A percentile compares a stretch with the other conserved stretches of the same genome.
phyloP scores from a whole-genome alignment of 2,113 vertebrate genomes.

The Garra rufa region DNA sequence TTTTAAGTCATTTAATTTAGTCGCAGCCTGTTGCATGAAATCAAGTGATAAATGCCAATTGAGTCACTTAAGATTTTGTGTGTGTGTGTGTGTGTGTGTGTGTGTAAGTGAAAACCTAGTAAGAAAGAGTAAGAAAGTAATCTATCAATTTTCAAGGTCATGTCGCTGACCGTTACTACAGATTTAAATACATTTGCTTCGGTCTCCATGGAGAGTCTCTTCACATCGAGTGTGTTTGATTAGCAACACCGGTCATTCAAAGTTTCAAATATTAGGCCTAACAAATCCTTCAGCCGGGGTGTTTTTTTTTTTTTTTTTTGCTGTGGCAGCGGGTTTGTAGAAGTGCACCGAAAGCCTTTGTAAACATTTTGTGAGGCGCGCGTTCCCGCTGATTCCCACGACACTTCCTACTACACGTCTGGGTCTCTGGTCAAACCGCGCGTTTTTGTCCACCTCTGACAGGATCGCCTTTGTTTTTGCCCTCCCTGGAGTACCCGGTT shows the following conservation, averaged over 20 bases:
- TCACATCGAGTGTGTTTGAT: constrained; percentile 39
- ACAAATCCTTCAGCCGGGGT: constrained; percentile 15
- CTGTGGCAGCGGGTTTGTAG: constrained; percentile 42
- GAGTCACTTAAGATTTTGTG: not conserved
- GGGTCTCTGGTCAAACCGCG: constrained; percentile 32
- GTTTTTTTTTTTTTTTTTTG: constrained; percentile 29
- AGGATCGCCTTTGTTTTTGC: constrained; percentile 51
- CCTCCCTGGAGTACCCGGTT: constrained; percentile 33
- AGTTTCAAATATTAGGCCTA: not conserved
- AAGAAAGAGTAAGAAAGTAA: not conserved
- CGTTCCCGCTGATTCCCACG: constrained; percentile 26
- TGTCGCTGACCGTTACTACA: not conserved
- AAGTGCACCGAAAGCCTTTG: constrained; percentile 37
- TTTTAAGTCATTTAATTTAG: not conserved
- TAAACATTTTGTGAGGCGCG: constrained; percentile 40
- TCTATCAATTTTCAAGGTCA: not conserved
- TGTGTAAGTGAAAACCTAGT: not conserved
- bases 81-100: too few relatives aligned
- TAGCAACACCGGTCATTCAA: not conserved
- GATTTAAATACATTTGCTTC: constrained; percentile 1
- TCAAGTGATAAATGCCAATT: not conserved
- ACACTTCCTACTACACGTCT: not conserved
- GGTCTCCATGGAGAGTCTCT: not conserved
- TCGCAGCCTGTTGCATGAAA: not conserved
- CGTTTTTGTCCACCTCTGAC: constrained; percentile 51